phyloP scores from a whole-genome alignment of 2,797 vertebrate species.

The Danio choprae region DNA sequence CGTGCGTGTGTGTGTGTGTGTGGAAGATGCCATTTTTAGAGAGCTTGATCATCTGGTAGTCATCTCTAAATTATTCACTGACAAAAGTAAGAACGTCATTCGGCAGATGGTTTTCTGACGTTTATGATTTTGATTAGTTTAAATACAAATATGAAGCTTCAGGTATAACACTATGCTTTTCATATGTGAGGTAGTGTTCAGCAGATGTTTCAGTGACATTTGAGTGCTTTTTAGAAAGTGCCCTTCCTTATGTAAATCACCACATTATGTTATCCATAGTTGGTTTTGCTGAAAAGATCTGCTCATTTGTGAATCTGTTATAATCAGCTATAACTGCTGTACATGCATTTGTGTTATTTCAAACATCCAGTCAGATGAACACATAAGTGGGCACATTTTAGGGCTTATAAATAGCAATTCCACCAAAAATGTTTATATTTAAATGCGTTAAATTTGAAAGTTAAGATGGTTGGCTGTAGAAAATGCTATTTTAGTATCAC shows the following conservation, averaged over 20 bases:
- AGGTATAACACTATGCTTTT: neutral
- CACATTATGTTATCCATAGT: neutral
- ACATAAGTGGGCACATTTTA: neutral
- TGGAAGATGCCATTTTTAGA: neutral
- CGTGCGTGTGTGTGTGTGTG: neutral
- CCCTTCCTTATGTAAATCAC: neutral
- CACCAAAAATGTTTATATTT: neutral
- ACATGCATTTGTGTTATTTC: neutral
- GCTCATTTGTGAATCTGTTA: slow-evolving; percentile 4
- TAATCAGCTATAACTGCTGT: neutral
- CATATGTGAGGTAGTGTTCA: neutral
- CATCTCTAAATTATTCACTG: slow-evolving; percentile 1
- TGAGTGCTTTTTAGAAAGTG: neutral
- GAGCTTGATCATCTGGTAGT: neutral
- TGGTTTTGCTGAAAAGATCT: neutral
- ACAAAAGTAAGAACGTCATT: neutral
- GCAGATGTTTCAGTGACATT: neutral
- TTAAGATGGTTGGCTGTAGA: too few relatives aligned
- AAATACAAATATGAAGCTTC: neutral
- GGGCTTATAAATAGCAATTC: neutral
- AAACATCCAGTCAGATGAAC: neutral
- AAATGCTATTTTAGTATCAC: too few relatives aligned
- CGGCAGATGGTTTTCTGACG: slow-evolving; percentile 14
- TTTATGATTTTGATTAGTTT: slow-evolving; percentile 16
- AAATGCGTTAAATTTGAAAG: too few relatives aligned